Evolutionary conservation across 2,113 vertebrate species (phyloP), one percentile per base, ranked within the genome.

Genomic region (Litocranius walleri): DNA sequence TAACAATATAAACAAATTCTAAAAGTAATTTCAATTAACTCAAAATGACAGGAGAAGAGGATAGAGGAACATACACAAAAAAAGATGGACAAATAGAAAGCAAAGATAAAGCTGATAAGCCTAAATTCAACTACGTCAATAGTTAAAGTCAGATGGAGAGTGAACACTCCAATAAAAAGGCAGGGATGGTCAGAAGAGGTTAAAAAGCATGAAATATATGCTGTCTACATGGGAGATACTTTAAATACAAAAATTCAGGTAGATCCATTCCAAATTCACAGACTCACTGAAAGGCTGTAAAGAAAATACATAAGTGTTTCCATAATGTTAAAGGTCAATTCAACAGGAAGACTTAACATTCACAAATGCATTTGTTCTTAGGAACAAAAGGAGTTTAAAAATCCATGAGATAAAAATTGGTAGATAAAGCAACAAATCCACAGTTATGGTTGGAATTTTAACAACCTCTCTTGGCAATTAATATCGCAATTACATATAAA

Each of bases 1-100:
- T 33, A 91, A 83, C 36, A 81, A 61, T 13, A 40, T 74, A 40
- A 74, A 43, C 21, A 10, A 96, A 97, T 80, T 92, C 25, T 52
- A 12, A 96, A 96, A 95, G 25, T 52, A 90, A 83, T 95, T 94
- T 94, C 50, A 96, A 14, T 88, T 3, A 88, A 94, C 15, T 78
- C 43, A 78, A 57, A 80, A 52, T 36, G 33, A 57, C 12, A 52
- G 84, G 11, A 85, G 23, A 80, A 23, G 27, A 40, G 9, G 43
- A 43, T 14, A 67, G 83, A 59, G n/a, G 36, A 87, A 67, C 48
- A 89, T 3, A 71, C 61, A 40, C 67, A 74, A 50, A 67, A 64
- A 78, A 92, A 74, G 11, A 30, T 15, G 11, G 43, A 78, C 15
- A 43, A 56, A 92, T 2, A 48, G 45, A 90, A 83, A 90, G 62